Evolutionary conservation across 2,888 invertebrate species (phyloP), one percentile per base, ranked within the genome.

Genomic region (Lucinisca nassula): DNA sequence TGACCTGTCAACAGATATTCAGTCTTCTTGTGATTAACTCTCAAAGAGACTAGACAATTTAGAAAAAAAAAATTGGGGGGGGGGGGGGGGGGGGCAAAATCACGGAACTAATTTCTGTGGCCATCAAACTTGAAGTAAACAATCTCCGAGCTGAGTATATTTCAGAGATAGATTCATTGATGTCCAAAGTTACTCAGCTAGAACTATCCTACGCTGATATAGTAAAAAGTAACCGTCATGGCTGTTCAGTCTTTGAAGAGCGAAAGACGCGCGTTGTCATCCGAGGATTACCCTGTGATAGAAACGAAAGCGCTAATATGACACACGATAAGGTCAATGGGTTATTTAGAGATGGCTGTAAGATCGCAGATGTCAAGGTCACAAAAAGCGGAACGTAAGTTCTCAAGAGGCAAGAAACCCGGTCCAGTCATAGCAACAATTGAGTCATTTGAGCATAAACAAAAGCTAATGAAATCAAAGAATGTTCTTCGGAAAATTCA

Each of bases 361-460:
- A 72, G 30, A 8, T 61, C 10, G 24, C 61, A 12, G 61, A 61
- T n/a, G 61, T 61, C 24, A 61, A 61, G 21, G 61, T 61, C 12
- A 30, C 30, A 10, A 61, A 61, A n/a, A 61, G 24, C 61, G 12
- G 61, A 61, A 30, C 8, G 61, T 12, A 61, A 61, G 21, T 27
- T 61, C 21, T 30, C 61, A 10, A n/a, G 61, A 61, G 61, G 61
- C 30, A 61, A n/a, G 30, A 70, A 72, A 51, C 72, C 72, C 32
- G 79, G 72, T 49, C 61, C 70, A 14, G 37, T 79, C 12, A 45
- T 79, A 30, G 79, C 49, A 12, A 49, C 37, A 32, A 0, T 79
- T 21, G 49, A 79, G 4, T 45, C 35, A 67, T 49, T 79, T 40
- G 72, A 79, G n/a, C 14, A 79, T 24, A 79, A 79, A 79, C 24